Evolutionary conservation across 2,113 vertebrate genomes (phyloP), one percentile per base, ranked within the genome.

Genomic region (Neogobius melanostomus): DNA sequence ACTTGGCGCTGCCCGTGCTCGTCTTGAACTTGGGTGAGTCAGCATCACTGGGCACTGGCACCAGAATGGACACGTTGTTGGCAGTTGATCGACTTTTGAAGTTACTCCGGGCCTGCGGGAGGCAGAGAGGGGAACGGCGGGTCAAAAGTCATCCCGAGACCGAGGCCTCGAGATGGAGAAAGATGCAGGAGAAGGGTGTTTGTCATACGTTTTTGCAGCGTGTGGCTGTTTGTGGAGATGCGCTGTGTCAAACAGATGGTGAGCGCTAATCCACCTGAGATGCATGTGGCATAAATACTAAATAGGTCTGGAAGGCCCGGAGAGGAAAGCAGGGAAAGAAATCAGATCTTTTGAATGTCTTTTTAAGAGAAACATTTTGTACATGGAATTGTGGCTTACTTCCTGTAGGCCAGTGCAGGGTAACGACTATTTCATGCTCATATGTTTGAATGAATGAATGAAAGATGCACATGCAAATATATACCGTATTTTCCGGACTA

Each of bases 1-100:
- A 94, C 83, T 93, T 93, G 82, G 92, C 89, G 45, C 77, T 90
- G 81, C 93, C 93, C 0, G 87, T 93, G 89, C 91, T 93, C 79
- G 93, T 92, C 88, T 93, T 94, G 86, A 94, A 94, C 76, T 92
- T 94, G 76, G 93, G 93, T 7, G 93, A 93, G 87, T 94, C 93
- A 16, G 92, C 93, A 15, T 94, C 93, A 8, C 91, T 94, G 72
- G 93, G 93, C 75, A 94, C 93, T 0, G 93, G 93, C 70, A 94
- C 91, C 83, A 93, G 75, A 68, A 94, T 94, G 80, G 89, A 81
- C 64, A 94, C 92, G 11, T 93, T 94, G 89, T 94, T 94, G 82
- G 93, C 93, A 50, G 92, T 93, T 66, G 93, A 94, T 8, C 93
- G 90, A 59, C 78, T 92, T 81, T 94, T 94, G 56, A 94, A 94